Evolutionary conservation across 2,888 invertebrate genomes (phyloP).

Genomic region (Oscheius onirici): DNA sequence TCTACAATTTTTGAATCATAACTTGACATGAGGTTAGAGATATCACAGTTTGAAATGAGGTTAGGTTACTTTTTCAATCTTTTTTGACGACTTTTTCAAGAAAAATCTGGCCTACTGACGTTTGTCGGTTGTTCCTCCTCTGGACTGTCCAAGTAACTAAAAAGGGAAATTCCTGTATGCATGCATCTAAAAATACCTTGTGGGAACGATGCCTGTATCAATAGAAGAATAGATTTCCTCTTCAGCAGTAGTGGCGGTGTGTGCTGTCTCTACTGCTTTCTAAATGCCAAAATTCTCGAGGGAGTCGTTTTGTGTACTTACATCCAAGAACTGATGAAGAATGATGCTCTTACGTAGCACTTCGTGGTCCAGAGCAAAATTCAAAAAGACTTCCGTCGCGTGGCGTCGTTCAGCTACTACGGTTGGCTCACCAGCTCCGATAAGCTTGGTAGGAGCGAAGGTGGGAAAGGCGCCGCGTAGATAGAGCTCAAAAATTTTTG

Average conservation of each 20-base stretch:
- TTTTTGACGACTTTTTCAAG: not conserved
- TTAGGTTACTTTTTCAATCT: not conserved
- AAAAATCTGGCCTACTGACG: slow-evolving; percentile 26
- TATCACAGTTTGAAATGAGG: slow-evolving; percentile 3
- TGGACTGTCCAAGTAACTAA: not conserved
- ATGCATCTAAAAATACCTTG: not conserved
- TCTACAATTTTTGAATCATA: not conserved
- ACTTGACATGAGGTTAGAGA: not conserved
- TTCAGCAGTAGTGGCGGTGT: slow-evolving; percentile 28
- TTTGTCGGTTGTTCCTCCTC: slow-evolving; percentile 14
- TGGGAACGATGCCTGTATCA: not conserved
- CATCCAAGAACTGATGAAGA: slow-evolving; percentile 55
- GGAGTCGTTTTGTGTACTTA: slow-evolving; percentile 7
- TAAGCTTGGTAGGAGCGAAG: slow-evolving; percentile 47
- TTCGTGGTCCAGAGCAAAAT: slow-evolving; percentile 53
- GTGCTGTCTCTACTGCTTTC: slow-evolving; percentile 42
- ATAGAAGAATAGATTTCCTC: slow-evolving; percentile 17
- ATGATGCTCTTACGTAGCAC: slow-evolving; percentile 53
- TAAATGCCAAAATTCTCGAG: slow-evolving; percentile 24
- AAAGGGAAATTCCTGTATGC: not conserved
- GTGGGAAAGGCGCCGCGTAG: slow-evolving; percentile 51
- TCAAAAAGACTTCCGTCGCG: slow-evolving; percentile 44
- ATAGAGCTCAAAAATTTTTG: slow-evolving; percentile 48
- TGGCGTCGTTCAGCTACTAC: slow-evolving; percentile 42
- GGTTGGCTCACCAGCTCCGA: slow-evolving; percentile 43